Evolutionary conservation across 2,113 vertebrate species (phyloP).

Genomic region (Dasyprocta punctata): DNA sequence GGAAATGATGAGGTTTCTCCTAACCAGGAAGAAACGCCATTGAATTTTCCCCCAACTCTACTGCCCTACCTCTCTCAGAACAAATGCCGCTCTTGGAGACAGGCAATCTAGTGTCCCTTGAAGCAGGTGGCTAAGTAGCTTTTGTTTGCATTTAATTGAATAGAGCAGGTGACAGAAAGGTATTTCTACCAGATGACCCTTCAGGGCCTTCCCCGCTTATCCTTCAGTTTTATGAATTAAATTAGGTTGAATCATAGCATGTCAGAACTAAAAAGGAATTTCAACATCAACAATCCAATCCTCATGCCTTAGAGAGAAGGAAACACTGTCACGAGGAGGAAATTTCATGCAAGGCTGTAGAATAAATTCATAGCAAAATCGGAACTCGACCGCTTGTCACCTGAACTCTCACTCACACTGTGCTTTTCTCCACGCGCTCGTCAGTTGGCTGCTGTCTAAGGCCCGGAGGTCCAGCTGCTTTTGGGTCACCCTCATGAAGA

Average conservation of each 20-base stretch:
- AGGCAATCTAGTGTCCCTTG: not conserved
- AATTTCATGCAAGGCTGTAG: not conserved
- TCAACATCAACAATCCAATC: not conserved
- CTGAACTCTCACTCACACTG: not conserved
- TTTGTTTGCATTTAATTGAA: conserved; percentile 32
- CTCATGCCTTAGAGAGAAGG: not conserved
- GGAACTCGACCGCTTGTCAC: not conserved
- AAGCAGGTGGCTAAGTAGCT: not conserved
- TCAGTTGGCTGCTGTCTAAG: not conserved
- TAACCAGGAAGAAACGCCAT: not conserved
- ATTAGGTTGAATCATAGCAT: not conserved
- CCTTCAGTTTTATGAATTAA: conserved; percentile 48
- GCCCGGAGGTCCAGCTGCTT: not conserved
- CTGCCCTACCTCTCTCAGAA: not conserved
- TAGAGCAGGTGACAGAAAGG: not conserved
- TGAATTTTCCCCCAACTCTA: no score
- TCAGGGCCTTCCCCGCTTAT: conserved; percentile 13
- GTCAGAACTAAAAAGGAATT: not conserved
- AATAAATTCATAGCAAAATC: not conserved
- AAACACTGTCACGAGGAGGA: not conserved
- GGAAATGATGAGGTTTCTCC: not conserved
- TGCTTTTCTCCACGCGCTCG: not conserved
- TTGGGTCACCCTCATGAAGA: not conserved
- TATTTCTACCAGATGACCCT: not conserved
- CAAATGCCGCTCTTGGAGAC: not conserved